A percentile compares a stretch with the other conserved stretches of the same genome.
These are phyloP conservation scores for Caenorhabditis imperialis DNA, from an alignment of 2,888 invertebrate species.

Conservation along the genomic window DNA sequence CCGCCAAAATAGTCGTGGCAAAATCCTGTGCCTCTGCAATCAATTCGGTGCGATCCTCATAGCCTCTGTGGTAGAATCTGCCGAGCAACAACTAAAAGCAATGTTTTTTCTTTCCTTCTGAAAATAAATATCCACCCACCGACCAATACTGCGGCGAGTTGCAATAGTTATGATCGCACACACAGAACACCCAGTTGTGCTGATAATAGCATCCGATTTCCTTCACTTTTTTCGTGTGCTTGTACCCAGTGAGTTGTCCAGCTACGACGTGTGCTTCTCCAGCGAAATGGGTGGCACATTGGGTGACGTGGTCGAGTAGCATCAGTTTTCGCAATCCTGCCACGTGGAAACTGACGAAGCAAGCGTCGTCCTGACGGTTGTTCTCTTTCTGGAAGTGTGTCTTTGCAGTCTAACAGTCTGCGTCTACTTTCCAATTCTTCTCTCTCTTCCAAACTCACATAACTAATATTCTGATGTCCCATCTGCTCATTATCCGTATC, in stretches of 20 bases:
- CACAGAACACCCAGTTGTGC: conserved; percentile 24
- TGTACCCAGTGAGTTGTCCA: neutral
- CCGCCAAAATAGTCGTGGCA: no score
- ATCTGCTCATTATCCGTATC: neutral
- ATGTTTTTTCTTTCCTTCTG: neutral
- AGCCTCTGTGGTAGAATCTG: conserved; percentile 17
- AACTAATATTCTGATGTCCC: neutral
- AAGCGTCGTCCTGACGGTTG: neutral
- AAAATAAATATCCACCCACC: neutral
- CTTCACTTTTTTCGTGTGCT: no score
- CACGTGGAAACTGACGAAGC: conserved; percentile 23
- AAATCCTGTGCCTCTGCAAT: no score
- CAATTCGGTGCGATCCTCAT: no score
- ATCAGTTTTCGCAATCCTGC: neutral
- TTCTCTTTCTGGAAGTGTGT: neutral
- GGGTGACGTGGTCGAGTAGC: neutral
- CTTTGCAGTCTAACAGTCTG: neutral
- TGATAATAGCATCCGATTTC: conserved; percentile 21
- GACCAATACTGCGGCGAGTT: conserved; percentile 39
- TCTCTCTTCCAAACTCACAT: conserved; percentile 14
- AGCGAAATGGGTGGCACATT: conserved; percentile 21
- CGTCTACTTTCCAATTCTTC: no score
- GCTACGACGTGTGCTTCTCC: conserved; percentile 4
- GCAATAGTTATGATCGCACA: conserved; percentile 21
- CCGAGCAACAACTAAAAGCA: conserved; percentile 33